Conservation (phyloP, 2,797 vertebrate species). For the Ciconia nigra region DNA sequence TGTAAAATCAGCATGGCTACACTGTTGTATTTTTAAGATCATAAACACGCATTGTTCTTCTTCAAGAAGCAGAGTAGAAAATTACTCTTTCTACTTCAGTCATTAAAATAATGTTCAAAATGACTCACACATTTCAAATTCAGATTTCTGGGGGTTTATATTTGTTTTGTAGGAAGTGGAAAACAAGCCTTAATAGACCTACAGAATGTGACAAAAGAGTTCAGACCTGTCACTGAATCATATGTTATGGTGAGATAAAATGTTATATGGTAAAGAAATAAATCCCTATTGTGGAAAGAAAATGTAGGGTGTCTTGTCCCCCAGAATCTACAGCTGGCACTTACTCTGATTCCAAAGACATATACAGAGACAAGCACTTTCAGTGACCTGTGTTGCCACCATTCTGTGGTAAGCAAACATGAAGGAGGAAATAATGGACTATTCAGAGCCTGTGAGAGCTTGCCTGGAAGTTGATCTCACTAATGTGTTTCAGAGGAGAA, state of each 20-base stretch:
- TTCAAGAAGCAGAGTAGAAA: background rate
- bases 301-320: background rate
- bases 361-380: background rate
- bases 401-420: background rate
- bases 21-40: background rate
- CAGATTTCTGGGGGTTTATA: background rate
- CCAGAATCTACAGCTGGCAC: background rate
- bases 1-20: background rate
- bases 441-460: background rate
- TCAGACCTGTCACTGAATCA: background rate
- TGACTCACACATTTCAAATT: background rate
- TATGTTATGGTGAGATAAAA: background rate
- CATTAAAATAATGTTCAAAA: constrained; percentile 8
- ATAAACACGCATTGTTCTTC: background rate
- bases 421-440: background rate
- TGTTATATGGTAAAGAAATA: background rate
- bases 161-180: background rate
- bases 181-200: background rate
- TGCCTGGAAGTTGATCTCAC: background rate
- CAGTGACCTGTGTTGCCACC: background rate
- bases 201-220: background rate
- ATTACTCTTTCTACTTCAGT: background rate
- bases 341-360: background rate
- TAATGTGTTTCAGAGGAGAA: background rate
- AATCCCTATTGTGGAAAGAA: background rate